Evolutionary conservation across 2,113 vertebrate species (phyloP).

Genomic region (Ictalurus furcatus): DNA sequence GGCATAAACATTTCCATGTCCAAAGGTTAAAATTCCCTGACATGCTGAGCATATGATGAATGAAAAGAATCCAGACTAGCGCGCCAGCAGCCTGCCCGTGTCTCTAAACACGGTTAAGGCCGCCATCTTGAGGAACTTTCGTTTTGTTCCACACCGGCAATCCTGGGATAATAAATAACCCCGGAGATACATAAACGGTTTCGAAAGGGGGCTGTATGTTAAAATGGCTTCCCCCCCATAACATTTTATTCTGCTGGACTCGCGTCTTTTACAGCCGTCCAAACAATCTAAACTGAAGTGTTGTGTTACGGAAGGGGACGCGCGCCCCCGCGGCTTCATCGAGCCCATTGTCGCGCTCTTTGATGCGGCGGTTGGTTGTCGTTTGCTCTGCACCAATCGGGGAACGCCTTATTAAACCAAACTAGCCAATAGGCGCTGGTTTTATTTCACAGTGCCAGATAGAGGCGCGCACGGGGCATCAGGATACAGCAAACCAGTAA

Average conservation of each 20-base stretch:
- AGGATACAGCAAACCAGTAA: neutral
- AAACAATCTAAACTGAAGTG: neutral
- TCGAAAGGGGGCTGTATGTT: neutral
- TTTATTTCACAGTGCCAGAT: neutral
- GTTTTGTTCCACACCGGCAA: conserved; percentile 11
- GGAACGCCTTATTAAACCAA: conserved; percentile 4
- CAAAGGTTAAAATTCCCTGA: neutral
- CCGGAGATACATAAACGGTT: no score
- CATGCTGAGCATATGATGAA: neutral
- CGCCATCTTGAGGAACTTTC: conserved; percentile 53
- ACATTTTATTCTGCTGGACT: neutral
- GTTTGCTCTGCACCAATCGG: conserved; percentile 21
- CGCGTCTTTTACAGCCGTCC: neutral
- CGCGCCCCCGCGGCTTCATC: neutral
- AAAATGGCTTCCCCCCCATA: neutral
- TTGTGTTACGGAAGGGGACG: neutral
- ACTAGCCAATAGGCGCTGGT: conserved; percentile 25
- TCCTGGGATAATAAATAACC: neutral
- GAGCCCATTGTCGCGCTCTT: conserved; percentile 32
- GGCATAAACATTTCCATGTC: neutral
- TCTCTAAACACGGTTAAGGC: conserved; percentile 29
- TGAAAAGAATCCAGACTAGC: neutral
- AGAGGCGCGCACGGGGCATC: conserved; percentile 39
- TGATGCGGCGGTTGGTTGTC: conserved; percentile 35
- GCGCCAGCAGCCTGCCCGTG: neutral